phyloP scores from a whole-genome alignment of 2,797 vertebrate genomes.

The Aplochiton taeniatus region DNA sequence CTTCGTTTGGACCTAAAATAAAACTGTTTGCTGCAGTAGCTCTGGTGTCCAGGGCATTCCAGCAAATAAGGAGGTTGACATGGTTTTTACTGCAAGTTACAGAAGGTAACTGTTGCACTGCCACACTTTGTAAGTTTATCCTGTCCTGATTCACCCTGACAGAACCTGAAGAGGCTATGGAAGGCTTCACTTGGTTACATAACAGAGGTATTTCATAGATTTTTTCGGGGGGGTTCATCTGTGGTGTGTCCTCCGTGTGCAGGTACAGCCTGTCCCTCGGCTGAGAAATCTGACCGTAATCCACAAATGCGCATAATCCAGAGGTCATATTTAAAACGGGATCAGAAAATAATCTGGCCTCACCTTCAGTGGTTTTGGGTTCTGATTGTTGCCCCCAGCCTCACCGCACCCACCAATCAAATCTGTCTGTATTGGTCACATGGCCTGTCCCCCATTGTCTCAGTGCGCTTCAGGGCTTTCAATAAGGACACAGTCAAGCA shows the following conservation, averaged over 20 bases:
- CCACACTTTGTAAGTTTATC: neutral
- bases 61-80: constrained; percentile 7
- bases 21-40: no score
- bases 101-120: no score
- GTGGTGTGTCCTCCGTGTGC: constrained; percentile 53
- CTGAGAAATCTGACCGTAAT: constrained; percentile 72
- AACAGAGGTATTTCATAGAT: constrained; percentile 27
- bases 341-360: constrained; percentile 76
- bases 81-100: no score
- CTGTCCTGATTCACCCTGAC: constrained; percentile 14
- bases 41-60: no score
- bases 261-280: constrained; percentile 64
- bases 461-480: constrained; percentile 42
- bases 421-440: constrained; percentile 26
- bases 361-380: constrained; percentile 31
- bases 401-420: constrained; percentile 4
- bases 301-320: constrained; percentile 73
- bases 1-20: no score
- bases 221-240: constrained; percentile 30
- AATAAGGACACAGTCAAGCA: constrained; percentile 16
- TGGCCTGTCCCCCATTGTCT: constrained; percentile 52
- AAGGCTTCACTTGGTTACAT: constrained; percentile 26
- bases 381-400: constrained; percentile 48
- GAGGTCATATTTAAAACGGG: constrained; percentile 72
- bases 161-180: constrained; percentile 9